Evolutionary conservation across 37 sponge, comb jelly and placozoan species (phyloP), one percentile per base, ranked within the genome.

Genomic region (Amphimedon queenslandica): DNA sequence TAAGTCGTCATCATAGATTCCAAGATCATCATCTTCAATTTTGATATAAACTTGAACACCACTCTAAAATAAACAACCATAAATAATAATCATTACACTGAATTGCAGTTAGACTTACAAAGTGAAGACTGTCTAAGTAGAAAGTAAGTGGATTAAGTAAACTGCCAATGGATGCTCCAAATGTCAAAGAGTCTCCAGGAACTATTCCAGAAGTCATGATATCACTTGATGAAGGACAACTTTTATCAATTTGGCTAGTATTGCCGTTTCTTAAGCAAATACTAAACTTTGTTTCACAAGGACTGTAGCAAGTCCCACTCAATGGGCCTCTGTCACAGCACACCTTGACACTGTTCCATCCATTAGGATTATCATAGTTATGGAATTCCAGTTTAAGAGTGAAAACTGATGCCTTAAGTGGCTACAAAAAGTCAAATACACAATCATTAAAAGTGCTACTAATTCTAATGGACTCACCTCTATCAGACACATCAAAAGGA

Each of bases 201-300:
- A 64, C 76, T 29, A 40, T 43, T 27, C 76, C 76, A 20, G 76
- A 31, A n/a, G 38, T 16, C 51, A 3, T 33, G 10, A 13, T 51
- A 5, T 23, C 55, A 2, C 35, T 37, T 47, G 53, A 13, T 13
- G 13, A 47, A 55, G 57, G 57, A 51, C 72, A 72, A 1, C 10
- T 4, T 2, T 2, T 3, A 25, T 27, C 29, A 20, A 2, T 3
- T 4, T 53, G 57, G 56, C 37, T 35, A 3, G 3, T 53, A n/a
- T 51, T 2, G 10, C 34, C 53, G 24, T 40, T 2, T 25, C 76
- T 0, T 32, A 76, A 25, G 30, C 76, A 76, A 18, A 76, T 25
- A 20, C 34, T 30, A 29, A 76, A 64, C 43, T 64, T 42, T n/a
- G 38, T 76, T 27, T 76, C 76, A 76, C 76, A 76, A 32, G 63